Conservation (phyloP, 2,797 vertebrate genomes). For the Xiphorhynchus erythropygius region DNA sequence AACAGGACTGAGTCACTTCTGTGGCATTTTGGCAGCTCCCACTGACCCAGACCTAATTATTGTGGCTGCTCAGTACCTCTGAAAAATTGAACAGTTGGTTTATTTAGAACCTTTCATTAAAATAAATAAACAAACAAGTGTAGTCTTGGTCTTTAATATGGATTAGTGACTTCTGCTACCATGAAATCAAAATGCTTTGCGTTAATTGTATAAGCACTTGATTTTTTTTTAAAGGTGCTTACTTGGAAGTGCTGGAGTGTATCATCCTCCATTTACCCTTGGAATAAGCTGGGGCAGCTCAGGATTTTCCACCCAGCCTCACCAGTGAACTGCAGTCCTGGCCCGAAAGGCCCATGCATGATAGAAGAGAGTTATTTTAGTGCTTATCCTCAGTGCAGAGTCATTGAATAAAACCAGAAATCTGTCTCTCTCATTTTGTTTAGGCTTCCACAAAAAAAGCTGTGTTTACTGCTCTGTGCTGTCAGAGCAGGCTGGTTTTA, state of each 20-base stretch:
- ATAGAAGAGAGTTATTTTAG: not conserved
- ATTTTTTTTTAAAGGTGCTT: not conserved
- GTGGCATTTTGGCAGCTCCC: slow-evolving; percentile 15
- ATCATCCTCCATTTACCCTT: not conserved
- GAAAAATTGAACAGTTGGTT: slow-evolving; percentile 17
- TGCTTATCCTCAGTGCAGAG: not conserved
- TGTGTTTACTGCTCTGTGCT: not conserved
- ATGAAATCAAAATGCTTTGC: not conserved
- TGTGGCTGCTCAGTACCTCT: not conserved
- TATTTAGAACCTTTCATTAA: not conserved
- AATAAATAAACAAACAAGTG: slow-evolving; percentile 39
- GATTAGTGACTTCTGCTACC: not conserved
- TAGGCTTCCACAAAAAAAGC: not conserved
- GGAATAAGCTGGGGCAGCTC: not conserved
- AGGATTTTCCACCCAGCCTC: not conserved
- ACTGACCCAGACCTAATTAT: slow-evolving; percentile 28
- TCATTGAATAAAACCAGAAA: not conserved
- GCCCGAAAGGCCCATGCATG: accelerated
- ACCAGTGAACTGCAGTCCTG: not conserved
- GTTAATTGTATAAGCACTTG: not conserved
- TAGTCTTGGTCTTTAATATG: not conserved
- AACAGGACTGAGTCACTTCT: not conserved
- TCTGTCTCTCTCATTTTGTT: not conserved
- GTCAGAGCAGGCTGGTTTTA: not conserved
- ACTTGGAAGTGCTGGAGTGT: not conserved